phyloP scores from a whole-genome alignment of 1,140 invertebrate species.

The Atta texana region DNA sequence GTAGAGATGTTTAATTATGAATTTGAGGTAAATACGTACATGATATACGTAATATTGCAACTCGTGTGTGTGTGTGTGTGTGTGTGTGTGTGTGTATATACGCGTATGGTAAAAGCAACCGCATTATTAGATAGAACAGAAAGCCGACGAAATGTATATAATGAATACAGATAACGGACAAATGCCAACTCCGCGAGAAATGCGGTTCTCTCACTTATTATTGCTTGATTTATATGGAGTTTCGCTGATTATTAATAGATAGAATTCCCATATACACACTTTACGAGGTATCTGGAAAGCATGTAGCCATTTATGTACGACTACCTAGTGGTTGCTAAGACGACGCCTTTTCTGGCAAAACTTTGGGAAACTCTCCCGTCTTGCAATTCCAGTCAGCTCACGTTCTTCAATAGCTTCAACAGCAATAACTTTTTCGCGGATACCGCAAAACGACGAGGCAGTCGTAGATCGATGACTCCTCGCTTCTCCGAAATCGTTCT shows the following conservation, averaged over 20 bases:
- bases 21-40: slow-evolving; percentile 21
- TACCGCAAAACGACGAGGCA: slow-evolving; percentile 53
- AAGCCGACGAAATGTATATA: background rate
- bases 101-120: background rate
- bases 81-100: background rate
- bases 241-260: slow-evolving; percentile 51
- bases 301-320: slow-evolving; percentile 49
- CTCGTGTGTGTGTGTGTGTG: background rate
- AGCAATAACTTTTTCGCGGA: slow-evolving; percentile 60
- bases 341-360: slow-evolving; percentile 54
- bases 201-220: slow-evolving; percentile 20
- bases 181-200: slow-evolving; percentile 20
- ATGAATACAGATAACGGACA: slow-evolving; percentile 24
- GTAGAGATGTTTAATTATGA: slow-evolving; percentile 44
- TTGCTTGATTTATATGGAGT: slow-evolving; percentile 33
- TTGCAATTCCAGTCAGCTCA: slow-evolving; percentile 52
- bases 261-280: slow-evolving; percentile 17
- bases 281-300: slow-evolving; percentile 18
- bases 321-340: slow-evolving; percentile 50
- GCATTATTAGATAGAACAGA: slow-evolving; percentile 31
- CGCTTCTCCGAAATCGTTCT: slow-evolving; percentile 12
- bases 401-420: slow-evolving; percentile 64
- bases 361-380: slow-evolving; percentile 34
- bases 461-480: slow-evolving; percentile 56
- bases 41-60: background rate